These are phyloP conservation scores for Gisinianus flammeolus DNA, from an alignment of 2,888 invertebrate species.

Conservation along the genomic window DNA sequence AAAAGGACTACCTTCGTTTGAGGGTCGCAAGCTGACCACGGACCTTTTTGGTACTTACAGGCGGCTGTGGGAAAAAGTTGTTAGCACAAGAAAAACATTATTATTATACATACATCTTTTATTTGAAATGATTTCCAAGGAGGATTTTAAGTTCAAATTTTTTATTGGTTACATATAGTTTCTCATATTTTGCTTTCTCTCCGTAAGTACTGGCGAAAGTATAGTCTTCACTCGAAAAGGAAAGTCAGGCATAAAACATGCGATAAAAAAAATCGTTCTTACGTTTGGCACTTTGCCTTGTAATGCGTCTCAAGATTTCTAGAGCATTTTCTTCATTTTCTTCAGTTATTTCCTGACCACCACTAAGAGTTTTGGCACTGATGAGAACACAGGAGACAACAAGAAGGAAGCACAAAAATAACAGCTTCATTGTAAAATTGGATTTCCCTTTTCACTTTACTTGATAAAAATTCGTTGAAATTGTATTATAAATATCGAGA, in stretches of 20 bases:
- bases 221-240: background rate
- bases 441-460: too few relatives aligned
- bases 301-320: slow-evolving; percentile 52
- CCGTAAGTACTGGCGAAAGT: too few relatives aligned
- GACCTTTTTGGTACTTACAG: slow-evolving; percentile 84
- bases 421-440: slow-evolving; percentile 45
- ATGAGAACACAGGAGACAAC: slow-evolving; percentile 46
- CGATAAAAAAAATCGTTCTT: slow-evolving; percentile 8
- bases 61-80: slow-evolving; percentile 60
- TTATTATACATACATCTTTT: background rate
- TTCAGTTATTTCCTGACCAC: slow-evolving; percentile 33
- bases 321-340: slow-evolving; percentile 44
- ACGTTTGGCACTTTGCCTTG: slow-evolving; percentile 47
- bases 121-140: too few relatives aligned
- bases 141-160: background rate
- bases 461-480: background rate
- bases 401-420: slow-evolving; percentile 43
- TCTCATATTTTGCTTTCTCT: background rate
- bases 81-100: background rate
- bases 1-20: too few relatives aligned
- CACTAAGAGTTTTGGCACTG: slow-evolving; percentile 47
- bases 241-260: background rate
- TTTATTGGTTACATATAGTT: background rate
- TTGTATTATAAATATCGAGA: background rate
- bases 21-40: slow-evolving; percentile 87